Conservation (phyloP, 1,140 invertebrate species). For the Temnothorax longispinosus region DNA sequence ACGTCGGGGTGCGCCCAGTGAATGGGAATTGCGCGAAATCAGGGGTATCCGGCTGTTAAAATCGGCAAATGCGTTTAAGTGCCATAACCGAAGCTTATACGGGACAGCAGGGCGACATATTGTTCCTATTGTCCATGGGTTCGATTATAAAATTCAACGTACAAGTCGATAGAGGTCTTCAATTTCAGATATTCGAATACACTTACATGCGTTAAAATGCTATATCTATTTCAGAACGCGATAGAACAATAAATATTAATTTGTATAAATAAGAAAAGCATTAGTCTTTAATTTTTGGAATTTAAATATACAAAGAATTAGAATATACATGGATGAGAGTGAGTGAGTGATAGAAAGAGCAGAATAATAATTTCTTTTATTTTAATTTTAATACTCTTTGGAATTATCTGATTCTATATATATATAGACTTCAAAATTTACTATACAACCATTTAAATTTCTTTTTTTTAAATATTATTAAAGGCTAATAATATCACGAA, state of each 20-base stretch:
- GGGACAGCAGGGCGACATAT: constrained; percentile 33
- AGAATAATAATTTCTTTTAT: background rate
- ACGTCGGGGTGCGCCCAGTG: constrained; percentile 66
- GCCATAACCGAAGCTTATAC: constrained; percentile 46
- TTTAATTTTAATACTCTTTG: background rate
- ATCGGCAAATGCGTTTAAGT: constrained; percentile 75
- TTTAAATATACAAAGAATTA: background rate
- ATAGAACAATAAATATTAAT: background rate
- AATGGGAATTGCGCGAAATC: constrained; percentile 79
- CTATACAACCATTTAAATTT: background rate
- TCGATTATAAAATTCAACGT: constrained; percentile 47
- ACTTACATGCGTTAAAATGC: background rate
- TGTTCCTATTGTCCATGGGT: constrained; percentile 10
- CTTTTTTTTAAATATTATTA: background rate
- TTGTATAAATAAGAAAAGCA: background rate
- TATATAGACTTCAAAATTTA: background rate
- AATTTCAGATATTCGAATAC: constrained; percentile 2
- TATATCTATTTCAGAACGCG: background rate
- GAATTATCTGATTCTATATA: background rate
- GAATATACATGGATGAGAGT: background rate
- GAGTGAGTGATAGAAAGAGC: background rate
- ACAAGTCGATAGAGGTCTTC: constrained; percentile 6
- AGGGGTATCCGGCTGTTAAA: constrained; percentile 68
- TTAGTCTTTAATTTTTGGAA: background rate
- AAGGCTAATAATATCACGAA: background rate